Percentiles rank a stretch among this genome's conserved stretches.
These are phyloP conservation scores for Escarpia spicata DNA, from an alignment of 2,888 invertebrate species.

Conservation along the genomic window DNA sequence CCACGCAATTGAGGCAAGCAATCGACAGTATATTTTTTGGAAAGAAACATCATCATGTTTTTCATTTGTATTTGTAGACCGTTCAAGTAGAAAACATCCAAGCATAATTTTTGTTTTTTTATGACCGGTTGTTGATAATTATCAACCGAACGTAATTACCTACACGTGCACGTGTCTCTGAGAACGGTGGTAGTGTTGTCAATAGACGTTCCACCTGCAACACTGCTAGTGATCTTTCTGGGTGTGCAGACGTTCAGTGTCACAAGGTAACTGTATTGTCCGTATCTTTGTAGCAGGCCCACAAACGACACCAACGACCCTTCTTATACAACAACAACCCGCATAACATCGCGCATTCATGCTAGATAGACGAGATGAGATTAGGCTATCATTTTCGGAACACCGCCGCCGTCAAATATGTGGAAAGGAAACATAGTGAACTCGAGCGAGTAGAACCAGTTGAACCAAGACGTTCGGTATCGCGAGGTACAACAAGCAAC, in stretches of 20 bases:
- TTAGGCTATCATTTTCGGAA: neutral
- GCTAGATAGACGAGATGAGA: neutral
- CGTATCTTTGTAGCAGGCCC: neutral
- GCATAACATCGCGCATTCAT: neutral
- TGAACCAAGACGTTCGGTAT: neutral
- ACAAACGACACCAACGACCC: neutral
- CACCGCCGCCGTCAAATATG: neutral
- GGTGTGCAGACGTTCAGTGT: neutral
- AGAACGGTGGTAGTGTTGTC: neutral
- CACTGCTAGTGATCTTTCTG: neutral
- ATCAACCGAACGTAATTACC: neutral
- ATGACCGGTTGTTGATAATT: neutral
- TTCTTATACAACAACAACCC: neutral
- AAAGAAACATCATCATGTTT: neutral
- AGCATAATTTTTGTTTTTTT: neutral
- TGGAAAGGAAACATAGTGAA: neutral
- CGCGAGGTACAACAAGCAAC: neutral
- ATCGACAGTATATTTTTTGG: neutral
- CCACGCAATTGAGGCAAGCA: neutral
- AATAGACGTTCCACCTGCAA: neutral
- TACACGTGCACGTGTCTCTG: neutral
- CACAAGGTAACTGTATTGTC: neutral
- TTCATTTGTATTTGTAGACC: neutral
- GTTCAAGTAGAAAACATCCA: neutral
- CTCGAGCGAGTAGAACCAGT: neutral